A percentile compares a stretch with the other conserved stretches of the same genome.
Conservation (phyloP, 1,140 invertebrate species). For the Drosophila truncata region DNA sequence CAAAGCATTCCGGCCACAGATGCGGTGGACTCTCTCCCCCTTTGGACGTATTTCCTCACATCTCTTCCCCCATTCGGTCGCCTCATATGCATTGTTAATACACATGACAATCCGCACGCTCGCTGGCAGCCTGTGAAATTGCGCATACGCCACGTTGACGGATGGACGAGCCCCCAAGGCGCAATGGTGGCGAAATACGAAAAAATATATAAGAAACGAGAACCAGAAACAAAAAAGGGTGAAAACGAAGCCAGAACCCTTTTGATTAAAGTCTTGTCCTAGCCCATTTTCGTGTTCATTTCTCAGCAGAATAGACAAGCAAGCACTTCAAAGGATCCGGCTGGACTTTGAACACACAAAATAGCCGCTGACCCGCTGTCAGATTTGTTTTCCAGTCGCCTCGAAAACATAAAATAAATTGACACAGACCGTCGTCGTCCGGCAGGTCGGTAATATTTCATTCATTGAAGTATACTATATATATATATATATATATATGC, state of each 20-base stretch:
- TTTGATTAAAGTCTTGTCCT: slow-evolving; percentile 57
- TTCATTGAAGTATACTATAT: not conserved
- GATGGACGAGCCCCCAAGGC: slow-evolving; percentile 46
- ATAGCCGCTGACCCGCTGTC: slow-evolving; percentile 71
- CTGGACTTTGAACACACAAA: slow-evolving; percentile 56
- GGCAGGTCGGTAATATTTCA: slow-evolving; percentile 47
- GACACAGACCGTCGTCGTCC: slow-evolving; percentile 18
- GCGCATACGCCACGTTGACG: slow-evolving; percentile 69
- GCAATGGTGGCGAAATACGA: slow-evolving; percentile 21
- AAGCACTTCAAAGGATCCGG: slow-evolving; percentile 61
- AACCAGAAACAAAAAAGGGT: not conserved
- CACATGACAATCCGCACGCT: slow-evolving; percentile 64
- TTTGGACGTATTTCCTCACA: not conserved
- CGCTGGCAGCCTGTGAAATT: slow-evolving; percentile 72
- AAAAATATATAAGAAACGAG: slow-evolving; percentile 1
- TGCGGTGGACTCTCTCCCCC: slow-evolving; percentile 3
- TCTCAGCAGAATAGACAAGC: slow-evolving; percentile 63
- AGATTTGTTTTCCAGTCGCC: slow-evolving; percentile 50
- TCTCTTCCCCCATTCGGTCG: slow-evolving; percentile 29
- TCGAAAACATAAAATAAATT: slow-evolving; percentile 49
- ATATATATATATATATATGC: not conserved
- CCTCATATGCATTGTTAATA: slow-evolving; percentile 70
- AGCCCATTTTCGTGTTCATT: slow-evolving; percentile 69
- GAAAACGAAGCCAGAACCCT: slow-evolving; percentile 29
- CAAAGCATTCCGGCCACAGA: slow-evolving; percentile 37